Conservation (phyloP, 2,888 invertebrate genomes). For the Athalia cordata region DNA sequence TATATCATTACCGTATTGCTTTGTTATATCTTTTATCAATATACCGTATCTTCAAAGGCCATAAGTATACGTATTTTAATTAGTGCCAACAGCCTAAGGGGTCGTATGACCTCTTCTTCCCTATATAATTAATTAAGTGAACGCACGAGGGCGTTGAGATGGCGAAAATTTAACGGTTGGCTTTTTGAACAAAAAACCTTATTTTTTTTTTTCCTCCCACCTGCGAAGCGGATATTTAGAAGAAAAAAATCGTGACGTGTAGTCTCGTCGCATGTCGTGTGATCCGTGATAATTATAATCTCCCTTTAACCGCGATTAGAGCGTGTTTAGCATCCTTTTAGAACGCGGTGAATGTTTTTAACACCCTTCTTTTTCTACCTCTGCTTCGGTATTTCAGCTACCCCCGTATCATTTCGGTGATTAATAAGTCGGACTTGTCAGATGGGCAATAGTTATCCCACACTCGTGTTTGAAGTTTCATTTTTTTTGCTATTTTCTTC, state of each 20-base stretch:
- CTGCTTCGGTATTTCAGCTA: constrained; percentile 16
- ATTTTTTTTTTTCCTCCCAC: not conserved
- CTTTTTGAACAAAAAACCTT: not conserved
- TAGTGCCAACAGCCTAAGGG: constrained; percentile 22
- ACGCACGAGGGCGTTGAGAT: not conserved
- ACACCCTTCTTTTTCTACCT: not conserved
- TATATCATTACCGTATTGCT: constrained; percentile 24
- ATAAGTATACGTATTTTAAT: constrained; percentile 5
- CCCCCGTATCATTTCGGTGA: constrained; percentile 27
- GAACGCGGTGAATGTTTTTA: constrained; percentile 8
- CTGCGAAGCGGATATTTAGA: not conserved
- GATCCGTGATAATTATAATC: constrained; percentile 13
- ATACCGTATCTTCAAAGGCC: constrained; percentile 20
- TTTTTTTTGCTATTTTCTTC: not conserved
- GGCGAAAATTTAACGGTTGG: constrained; percentile 22
- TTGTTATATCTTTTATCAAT: constrained; percentile 37
- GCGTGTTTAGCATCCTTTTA: constrained; percentile 13
- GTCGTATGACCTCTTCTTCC: constrained; percentile 22
- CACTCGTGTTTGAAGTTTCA: not conserved
- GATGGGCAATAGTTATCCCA: constrained; percentile 6
- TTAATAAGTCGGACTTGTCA: constrained; percentile 22
- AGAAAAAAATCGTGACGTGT: not conserved
- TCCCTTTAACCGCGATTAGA: not conserved
- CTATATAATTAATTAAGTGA: constrained; percentile 27
- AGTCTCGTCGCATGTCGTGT: not conserved